These are phyloP conservation scores for Octonoba sinensis DNA, from an alignment of 2,888 invertebrate species.

Conservation along the genomic window DNA sequence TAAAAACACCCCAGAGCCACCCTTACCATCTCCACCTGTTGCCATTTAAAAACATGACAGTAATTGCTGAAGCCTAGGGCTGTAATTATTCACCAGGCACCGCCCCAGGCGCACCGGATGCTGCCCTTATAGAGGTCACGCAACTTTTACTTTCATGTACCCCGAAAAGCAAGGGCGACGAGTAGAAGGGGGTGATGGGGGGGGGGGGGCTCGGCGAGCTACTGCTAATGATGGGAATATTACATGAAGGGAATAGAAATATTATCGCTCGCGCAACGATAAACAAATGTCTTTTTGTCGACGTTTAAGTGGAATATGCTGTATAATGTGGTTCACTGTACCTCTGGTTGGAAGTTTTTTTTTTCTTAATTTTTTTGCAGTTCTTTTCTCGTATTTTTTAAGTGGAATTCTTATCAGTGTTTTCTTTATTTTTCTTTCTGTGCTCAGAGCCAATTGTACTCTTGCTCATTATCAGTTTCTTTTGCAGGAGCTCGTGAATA, in stretches of 20 bases:
- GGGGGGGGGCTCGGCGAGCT: constrained; percentile 1
- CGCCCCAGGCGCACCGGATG: constrained; percentile 36
- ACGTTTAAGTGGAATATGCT: background rate
- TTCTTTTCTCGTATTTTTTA: background rate
- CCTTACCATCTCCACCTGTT: constrained; percentile 20
- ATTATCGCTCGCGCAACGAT: constrained; percentile 20
- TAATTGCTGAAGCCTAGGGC: constrained; percentile 45
- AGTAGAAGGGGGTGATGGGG: constrained; percentile 3
- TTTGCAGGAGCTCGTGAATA: too few species aligned
- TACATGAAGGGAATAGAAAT: constrained; percentile 43
- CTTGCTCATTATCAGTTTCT: too few species aligned
- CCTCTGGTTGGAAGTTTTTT: constrained; percentile 8
- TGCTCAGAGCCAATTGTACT: too few species aligned
- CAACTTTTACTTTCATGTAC: constrained; percentile 38
- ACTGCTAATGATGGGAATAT: constrained; percentile 44
- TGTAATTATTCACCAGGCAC: constrained; percentile 34
- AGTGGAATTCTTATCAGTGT: constrained; percentile 1
- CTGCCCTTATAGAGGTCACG: constrained; percentile 34
- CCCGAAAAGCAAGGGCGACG: constrained; percentile 1
- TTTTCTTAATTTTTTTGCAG: background rate
- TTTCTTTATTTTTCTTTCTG: too few species aligned
- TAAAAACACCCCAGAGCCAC: too few species aligned
- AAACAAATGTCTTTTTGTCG: constrained; percentile 27
- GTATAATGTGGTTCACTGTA: constrained; percentile 40
- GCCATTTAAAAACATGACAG: constrained; percentile 56